These are phyloP conservation scores for Athene cunicularia DNA, from an alignment of 2,113 vertebrate genomes.

Conservation along the genomic window DNA sequence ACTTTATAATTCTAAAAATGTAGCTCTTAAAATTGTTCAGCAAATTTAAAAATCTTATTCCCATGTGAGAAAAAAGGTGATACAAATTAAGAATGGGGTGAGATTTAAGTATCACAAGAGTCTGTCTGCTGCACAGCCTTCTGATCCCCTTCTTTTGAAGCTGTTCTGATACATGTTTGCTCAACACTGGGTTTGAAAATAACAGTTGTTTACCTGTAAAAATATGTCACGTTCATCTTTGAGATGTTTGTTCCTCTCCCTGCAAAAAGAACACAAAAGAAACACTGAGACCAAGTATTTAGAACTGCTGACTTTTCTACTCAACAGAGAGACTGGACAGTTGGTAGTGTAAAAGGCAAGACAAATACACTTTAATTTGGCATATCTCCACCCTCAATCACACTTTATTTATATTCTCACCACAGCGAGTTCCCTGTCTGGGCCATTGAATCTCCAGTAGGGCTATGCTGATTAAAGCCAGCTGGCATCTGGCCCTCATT, in stretches of 20 bases:
- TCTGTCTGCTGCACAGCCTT: not conserved
- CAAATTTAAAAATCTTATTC: not conserved
- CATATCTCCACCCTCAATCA: not conserved
- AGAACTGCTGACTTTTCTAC: not conserved
- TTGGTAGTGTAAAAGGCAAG: not conserved
- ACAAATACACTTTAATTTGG: not conserved
- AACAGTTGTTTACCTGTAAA: constrained; percentile 71
- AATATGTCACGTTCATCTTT: constrained; percentile 86
- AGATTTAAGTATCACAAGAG: not conserved
- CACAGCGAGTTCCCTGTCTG: not conserved
- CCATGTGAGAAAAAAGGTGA: not conserved
- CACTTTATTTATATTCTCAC: not conserved
- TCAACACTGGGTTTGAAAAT: not conserved
- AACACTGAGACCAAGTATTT: not conserved
- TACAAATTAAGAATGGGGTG: not conserved
- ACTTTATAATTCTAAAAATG: not conserved
- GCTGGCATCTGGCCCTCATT: not conserved
- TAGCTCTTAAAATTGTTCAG: not conserved
- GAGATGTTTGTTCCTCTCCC: constrained; percentile 94
- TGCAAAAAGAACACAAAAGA: constrained; percentile 48
- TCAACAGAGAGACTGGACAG: not conserved
- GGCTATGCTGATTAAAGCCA: not conserved
- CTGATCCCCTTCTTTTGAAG: not conserved
- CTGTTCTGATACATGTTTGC: not conserved
- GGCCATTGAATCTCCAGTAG: not conserved